phyloP scores from a whole-genome alignment of 2,888 invertebrate genomes.

The Campoletis raptor region DNA sequence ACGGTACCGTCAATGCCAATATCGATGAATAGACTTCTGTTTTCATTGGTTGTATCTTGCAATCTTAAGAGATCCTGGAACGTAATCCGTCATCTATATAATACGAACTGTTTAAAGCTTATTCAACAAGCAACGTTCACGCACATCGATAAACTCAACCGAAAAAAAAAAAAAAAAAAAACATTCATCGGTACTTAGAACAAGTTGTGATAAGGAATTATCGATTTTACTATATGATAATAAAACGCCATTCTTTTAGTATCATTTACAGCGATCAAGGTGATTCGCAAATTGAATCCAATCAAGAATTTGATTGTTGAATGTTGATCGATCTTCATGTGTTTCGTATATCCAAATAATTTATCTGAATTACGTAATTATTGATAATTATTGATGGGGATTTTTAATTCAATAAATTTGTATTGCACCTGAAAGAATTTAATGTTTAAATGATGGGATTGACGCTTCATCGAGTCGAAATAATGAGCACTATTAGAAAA shows the following conservation, averaged over 20 bases:
- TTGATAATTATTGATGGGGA: not conserved
- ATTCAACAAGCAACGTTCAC: not conserved
- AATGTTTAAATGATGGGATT: not conserved
- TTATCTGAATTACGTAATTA: not conserved
- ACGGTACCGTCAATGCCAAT: not conserved
- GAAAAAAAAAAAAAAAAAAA: slow-evolving; percentile 10
- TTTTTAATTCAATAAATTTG: not conserved
- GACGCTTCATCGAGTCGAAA: not conserved
- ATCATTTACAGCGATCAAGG: not conserved
- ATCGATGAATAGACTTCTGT: not conserved
- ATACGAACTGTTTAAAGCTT: not conserved
- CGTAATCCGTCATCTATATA: not conserved
- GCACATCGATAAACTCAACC: not conserved
- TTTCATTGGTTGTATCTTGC: not conserved
- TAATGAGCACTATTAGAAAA: not conserved
- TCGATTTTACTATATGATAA: slow-evolving; percentile 9
- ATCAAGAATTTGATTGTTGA: not conserved
- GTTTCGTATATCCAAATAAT: not conserved
- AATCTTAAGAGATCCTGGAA: slow-evolving; percentile 2
- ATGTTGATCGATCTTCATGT: not conserved
- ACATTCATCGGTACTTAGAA: not conserved
- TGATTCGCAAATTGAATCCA: not conserved
- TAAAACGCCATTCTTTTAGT: not conserved
- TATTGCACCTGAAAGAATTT: not conserved
- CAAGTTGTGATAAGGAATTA: slow-evolving; percentile 4